Conservation (phyloP, 2,888 invertebrate species). For the Eupeodes luniger region DNA sequence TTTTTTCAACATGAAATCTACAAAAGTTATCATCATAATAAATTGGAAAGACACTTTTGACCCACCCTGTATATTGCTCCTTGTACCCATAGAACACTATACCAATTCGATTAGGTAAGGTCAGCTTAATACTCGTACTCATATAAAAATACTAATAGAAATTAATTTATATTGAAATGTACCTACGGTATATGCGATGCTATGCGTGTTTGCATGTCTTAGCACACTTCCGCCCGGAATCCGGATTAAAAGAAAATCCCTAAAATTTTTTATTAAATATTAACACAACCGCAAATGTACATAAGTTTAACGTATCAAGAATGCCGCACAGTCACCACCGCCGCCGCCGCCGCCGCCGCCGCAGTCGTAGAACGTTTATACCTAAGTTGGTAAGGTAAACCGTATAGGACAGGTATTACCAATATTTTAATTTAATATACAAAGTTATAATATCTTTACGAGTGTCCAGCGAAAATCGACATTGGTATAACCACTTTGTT, state of each 20-base stretch:
- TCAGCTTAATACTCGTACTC: background rate
- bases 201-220: constrained; percentile 48
- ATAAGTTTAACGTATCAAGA: too few species aligned
- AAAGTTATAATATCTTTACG: constrained; percentile 43
- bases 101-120: background rate
- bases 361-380: too few species aligned
- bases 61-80: too few species aligned
- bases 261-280: constrained; percentile 55
- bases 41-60: too few species aligned
- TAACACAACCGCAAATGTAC: background rate
- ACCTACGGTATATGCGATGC: background rate
- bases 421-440: constrained; percentile 65
- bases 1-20: too few species aligned
- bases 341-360: too few species aligned
- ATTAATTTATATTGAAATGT: background rate
- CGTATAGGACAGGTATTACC: background rate
- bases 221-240: constrained; percentile 5
- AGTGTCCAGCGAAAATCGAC: constrained; percentile 34
- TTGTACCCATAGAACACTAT: background rate
- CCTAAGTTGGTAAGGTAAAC: background rate
- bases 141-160: background rate
- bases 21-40: too few species aligned
- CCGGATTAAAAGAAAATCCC: constrained; percentile 41
- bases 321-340: too few species aligned
- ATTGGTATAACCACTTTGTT: constrained; percentile 42